Conservation (phyloP, 2,888 invertebrate species). For the Ischnura elegans region DNA sequence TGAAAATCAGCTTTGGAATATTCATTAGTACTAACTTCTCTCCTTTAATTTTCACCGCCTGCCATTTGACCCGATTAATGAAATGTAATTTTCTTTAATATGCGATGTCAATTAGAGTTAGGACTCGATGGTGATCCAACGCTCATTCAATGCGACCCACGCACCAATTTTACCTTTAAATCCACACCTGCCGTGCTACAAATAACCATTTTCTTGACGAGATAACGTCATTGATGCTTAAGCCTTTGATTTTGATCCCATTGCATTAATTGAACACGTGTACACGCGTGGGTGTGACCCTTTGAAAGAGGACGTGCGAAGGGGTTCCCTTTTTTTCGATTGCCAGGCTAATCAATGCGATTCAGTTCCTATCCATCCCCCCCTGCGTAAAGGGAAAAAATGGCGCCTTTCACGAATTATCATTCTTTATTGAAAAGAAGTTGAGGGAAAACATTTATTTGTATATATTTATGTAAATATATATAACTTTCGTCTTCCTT, state of each 20-base stretch:
- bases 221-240: not conserved
- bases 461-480: too few relatives aligned
- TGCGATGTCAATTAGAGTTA: not conserved
- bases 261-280: not conserved
- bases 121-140: not conserved
- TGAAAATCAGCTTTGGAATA: too few relatives aligned
- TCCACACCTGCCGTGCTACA: not conserved
- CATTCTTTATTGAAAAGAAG: too few relatives aligned
- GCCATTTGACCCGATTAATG: not conserved
- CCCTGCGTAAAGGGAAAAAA: too few relatives aligned
- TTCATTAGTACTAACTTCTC: too few relatives aligned
- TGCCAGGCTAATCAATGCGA: too few relatives aligned
- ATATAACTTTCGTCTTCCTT: too few relatives aligned
- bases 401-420: too few relatives aligned
- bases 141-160: not conserved
- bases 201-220: not conserved
- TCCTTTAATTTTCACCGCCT: not conserved
- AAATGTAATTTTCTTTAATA: not conserved
- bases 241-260: not conserved
- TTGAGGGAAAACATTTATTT: too few relatives aligned
- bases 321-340: too few relatives aligned
- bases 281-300: not conserved
- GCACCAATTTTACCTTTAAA: not conserved
- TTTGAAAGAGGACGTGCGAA: not conserved
- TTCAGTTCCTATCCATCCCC: too few relatives aligned